A percentile compares a stretch with the other conserved stretches of the same genome.
These are phyloP conservation scores for Pangasianodon gigas DNA, from an alignment of 2,113 vertebrate species.

Conservation along the genomic window DNA sequence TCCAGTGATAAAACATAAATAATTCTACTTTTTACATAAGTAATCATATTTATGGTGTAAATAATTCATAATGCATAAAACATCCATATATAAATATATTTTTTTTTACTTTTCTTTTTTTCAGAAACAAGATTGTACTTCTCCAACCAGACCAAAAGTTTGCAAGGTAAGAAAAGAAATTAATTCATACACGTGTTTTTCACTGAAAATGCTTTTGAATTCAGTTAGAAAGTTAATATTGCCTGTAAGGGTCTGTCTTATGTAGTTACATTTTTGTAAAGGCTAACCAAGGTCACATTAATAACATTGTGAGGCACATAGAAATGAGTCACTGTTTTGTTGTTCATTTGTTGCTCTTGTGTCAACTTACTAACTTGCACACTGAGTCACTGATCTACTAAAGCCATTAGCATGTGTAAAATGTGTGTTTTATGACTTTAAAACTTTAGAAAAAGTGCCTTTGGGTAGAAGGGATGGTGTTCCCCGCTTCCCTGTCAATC, in stretches of 20 bases:
- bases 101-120: conserved; percentile 26
- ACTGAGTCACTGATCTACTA: conserved; percentile 2
- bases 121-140: conserved; percentile 57
- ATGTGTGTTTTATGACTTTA: not conserved
- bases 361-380: not conserved
- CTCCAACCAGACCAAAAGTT: conserved; percentile 53
- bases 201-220: not conserved
- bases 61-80: not conserved
- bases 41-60: not conserved
- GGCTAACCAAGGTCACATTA: not conserved
- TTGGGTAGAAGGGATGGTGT: not conserved
- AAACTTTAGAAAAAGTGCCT: not conserved
- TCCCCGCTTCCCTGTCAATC: not conserved
- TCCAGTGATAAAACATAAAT: not conserved
- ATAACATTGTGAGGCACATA: not conserved
- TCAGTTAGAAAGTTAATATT: not conserved
- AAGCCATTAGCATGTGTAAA: not conserved
- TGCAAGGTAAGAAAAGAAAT: conserved; percentile 64
- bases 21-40: not conserved
- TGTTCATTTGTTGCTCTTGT: not conserved
- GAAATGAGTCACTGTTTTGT: conserved; percentile 9
- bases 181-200: conserved; percentile 13
- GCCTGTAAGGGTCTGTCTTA: not conserved
- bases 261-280: not conserved
- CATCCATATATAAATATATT: not conserved